A percentile compares a stretch with the other conserved stretches of the same genome.
These are phyloP conservation scores for Denticeps clupeoides DNA, from an alignment of 2,797 vertebrate species.

Conservation along the genomic window DNA sequence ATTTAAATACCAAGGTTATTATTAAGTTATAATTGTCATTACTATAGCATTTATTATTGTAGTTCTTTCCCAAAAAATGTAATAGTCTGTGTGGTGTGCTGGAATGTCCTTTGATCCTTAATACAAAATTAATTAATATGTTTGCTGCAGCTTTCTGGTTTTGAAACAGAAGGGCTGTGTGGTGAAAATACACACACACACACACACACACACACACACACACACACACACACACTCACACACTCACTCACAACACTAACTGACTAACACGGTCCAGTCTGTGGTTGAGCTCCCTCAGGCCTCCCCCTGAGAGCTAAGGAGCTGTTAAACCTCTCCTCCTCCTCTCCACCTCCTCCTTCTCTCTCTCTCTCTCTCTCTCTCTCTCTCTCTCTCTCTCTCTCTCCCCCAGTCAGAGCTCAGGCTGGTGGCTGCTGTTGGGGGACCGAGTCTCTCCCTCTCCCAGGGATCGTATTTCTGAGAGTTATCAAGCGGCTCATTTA, in stretches of 20 bases:
- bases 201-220: neutral
- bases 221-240: conserved; percentile 9
- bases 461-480: conserved; percentile 60
- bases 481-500: conserved; percentile 73
- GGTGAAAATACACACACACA: too few relatives aligned
- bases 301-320: conserved; percentile 41
- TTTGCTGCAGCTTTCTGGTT: too few relatives aligned
- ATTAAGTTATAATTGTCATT: too few relatives aligned
- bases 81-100: neutral
- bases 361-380: neutral
- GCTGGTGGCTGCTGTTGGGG: neutral
- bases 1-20: too few relatives aligned
- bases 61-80: neutral
- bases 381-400: neutral
- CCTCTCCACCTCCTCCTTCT: neutral
- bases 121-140: too few relatives aligned
- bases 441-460: conserved; percentile 9
- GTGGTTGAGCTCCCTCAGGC: conserved; percentile 24
- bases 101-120: too few relatives aligned
- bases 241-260: neutral
- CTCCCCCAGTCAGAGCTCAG: too few relatives aligned
- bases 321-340: conserved; percentile 37
- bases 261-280: conserved; percentile 29
- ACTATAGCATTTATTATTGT: too few relatives aligned
- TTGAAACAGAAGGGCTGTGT: too few relatives aligned